Base-by-base conservation (phyloP, 2,113 vertebrate species). In the Microtus pennsylvanicus region DNA sequence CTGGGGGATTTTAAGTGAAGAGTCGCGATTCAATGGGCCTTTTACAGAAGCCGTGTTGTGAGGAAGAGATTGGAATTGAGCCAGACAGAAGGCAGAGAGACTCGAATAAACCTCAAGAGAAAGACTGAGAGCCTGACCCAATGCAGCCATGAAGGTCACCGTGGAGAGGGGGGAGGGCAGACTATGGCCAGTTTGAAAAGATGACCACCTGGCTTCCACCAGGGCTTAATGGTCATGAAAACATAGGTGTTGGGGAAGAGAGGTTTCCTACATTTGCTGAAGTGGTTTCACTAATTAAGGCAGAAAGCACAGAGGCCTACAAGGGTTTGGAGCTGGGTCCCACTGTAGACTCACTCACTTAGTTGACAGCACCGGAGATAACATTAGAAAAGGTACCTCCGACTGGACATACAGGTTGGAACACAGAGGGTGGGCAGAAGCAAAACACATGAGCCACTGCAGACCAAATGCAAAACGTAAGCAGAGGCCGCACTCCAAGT, bases 41-140 rank as follows among this genome's bases (percentile, higher is more conserved):
- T 86, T 76, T 65, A 87, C 93, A 95, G 96, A 96, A 88, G 87
- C 83, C 61, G 78, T 81, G 47, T 50, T 61, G 63, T 92, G 75
- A 85, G 78, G 55, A 85, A 52, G 0, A 1, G 76, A 90, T 0
- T 95, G 94, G 87, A 96, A 63, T 67, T 33, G 74, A 81, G 94
- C 87, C 96, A 97, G 90, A 33, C 42, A 87, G 77, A 65, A 91
- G 77, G 91, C 50, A 92, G 92, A 38, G 28, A 81, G 89, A 70
- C 33, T 42, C 69, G 70, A 65, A 63, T 33, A 70, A 87, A 69
- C 58, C 61, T 75, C 26, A 3, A 67, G 77, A 92, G 65, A 81
- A 65, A 42, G 14, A 74, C 14, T 50, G 85, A 96, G 38, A 70
- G 58, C 63, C 55, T 7, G 14, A 80, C 74, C 42, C 70, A 35